Evolutionary conservation across 2,888 invertebrate species (phyloP), one percentile per base, ranked within the genome.

Genomic region (Panzeria rudis): DNA sequence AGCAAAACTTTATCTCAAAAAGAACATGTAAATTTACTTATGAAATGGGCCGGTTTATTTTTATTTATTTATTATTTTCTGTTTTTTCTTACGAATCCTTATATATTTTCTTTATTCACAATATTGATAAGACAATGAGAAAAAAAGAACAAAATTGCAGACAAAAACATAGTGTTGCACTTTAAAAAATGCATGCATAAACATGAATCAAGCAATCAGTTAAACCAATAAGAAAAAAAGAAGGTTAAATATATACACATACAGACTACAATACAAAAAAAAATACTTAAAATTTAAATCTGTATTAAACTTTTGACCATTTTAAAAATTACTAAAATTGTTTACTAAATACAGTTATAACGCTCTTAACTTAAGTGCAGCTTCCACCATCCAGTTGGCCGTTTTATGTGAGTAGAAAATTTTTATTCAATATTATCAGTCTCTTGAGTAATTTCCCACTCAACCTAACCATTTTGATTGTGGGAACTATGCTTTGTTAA

Each of bases 1-100:
- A 77, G 76, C 76, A 71, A 83, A 82, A 64, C 82, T 85, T 85
- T 85, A 82, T 82, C 85, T 84, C 80, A 78, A 82, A 85, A 82
- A 79, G 84, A 87, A 88, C 88, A 88, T 87, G 87, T 87, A 87
- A 88, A 87, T 87, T 86, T 88, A 88, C 88, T 88, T 88, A 87
- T 87, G 86, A 86, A 88, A 86, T 86, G 86, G 80, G 81, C 86
- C 87, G 86, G 85, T 86, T 86, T 86, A 47, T 78, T 62, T 75
- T 69, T 80, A 72, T 80, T 86, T 79, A 38, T 75, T 62, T 56
- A 3, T 41, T 75, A n/a, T 62, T 72, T 15, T 64, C 32, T 52
- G 44, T 54, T 56, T 73, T 25, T 56, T 20, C 52, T 35, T 47
- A 38, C 66, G 41, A 38, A 75, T 71, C 73, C 52, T 79, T 62